Conservation (phyloP, 2,888 invertebrate genomes). For the Allophyes oxyacanthae region DNA sequence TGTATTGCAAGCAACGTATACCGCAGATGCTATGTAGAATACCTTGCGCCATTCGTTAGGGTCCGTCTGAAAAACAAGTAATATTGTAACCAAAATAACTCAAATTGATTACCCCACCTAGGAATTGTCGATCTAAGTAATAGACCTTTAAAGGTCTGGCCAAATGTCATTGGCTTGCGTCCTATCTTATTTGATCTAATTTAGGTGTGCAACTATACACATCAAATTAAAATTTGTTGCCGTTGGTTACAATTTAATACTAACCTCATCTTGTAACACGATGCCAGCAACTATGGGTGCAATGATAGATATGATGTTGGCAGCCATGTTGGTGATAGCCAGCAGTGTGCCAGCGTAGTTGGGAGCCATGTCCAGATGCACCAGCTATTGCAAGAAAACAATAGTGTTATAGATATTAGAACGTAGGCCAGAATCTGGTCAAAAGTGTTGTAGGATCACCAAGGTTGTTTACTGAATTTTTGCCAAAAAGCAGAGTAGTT, state of each 20-base stretch:
- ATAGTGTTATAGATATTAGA: neutral
- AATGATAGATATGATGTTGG: slow-evolving; percentile 93
- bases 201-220: too few relatives aligned
- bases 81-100: too few relatives aligned
- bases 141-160: too few relatives aligned
- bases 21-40: slow-evolving; percentile 91
- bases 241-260: neutral
- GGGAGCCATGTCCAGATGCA: slow-evolving; percentile 95
- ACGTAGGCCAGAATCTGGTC: neutral
- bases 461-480: too few relatives aligned
- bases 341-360: slow-evolving; percentile 94
- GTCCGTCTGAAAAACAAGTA: slow-evolving; percentile 81
- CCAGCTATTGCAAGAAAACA: slow-evolving; percentile 74
- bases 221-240: too few relatives aligned
- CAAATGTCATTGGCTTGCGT: too few relatives aligned
- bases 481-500: too few relatives aligned
- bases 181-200: too few relatives aligned
- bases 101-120: too few relatives aligned
- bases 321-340: slow-evolving; percentile 94
- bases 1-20: slow-evolving; percentile 91
- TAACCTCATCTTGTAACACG: slow-evolving; percentile 89
- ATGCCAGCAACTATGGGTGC: slow-evolving; percentile 92
- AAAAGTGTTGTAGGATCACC: too few relatives aligned
- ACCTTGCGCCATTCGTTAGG: slow-evolving; percentile 91
- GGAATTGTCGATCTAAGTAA: too few relatives aligned